These are phyloP conservation scores for Limanda limanda DNA, from an alignment of 2,113 vertebrate genomes.

Conservation along the genomic window DNA sequence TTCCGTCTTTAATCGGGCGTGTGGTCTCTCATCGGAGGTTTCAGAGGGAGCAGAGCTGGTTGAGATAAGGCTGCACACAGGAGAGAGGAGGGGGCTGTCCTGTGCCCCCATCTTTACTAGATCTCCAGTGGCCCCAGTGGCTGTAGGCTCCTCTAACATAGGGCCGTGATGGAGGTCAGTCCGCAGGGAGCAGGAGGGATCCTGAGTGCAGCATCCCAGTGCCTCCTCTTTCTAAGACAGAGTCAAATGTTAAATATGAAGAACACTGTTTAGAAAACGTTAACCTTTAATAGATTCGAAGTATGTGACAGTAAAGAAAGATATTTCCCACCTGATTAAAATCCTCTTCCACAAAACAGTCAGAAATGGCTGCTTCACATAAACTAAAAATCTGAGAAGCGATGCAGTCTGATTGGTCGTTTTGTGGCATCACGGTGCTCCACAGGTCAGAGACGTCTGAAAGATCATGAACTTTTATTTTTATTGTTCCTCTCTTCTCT, in stretches of 20 bases:
- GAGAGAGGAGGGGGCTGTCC: conserved; percentile 6
- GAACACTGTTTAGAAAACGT: not conserved
- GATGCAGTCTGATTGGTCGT: conserved; percentile 25
- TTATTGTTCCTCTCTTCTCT: too few relatives aligned
- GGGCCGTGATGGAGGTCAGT: conserved; percentile 27
- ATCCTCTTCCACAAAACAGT: conserved; percentile 35
- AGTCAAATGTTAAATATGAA: not conserved
- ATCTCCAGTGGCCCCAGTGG: not conserved
- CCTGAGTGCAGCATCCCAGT: not conserved
- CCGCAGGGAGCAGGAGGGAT: conserved; percentile 5
- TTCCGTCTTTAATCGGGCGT: conserved; percentile 12
- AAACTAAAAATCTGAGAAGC: conserved; percentile 19
- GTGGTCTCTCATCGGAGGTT: conserved; percentile 1
- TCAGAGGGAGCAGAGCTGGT: conserved; percentile 12
- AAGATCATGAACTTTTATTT: not conserved
- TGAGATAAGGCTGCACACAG: not conserved
- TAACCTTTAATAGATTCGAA: not conserved
- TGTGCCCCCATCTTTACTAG: not conserved
- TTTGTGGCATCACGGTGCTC: conserved; percentile 3
- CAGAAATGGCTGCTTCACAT: conserved; percentile 1
- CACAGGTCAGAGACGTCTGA: conserved; percentile 13
- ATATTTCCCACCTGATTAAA: conserved; percentile 44
- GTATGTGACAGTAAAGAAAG: not conserved
- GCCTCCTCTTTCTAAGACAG: conserved; percentile 39
- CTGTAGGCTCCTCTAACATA: conserved; percentile 4